A percentile compares a stretch with the other conserved stretches of the same genome.
These are phyloP conservation scores for Myotis planiceps DNA, from an alignment of 2,797 vertebrate genomes.

Conservation along the genomic window DNA sequence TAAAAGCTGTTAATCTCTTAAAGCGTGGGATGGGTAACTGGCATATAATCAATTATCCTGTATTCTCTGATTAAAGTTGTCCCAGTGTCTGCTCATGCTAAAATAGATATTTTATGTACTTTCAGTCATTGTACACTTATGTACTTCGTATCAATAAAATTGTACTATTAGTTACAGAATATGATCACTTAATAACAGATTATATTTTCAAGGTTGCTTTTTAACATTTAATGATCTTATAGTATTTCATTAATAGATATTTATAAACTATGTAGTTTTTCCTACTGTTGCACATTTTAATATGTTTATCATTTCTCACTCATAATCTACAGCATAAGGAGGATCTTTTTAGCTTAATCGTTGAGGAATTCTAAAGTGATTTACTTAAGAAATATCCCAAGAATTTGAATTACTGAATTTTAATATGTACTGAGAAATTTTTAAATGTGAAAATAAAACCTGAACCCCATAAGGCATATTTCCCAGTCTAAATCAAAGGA, in stretches of 20 bases:
- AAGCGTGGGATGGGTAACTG: neutral
- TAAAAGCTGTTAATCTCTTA: neutral
- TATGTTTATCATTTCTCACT: neutral
- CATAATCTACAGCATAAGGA: neutral
- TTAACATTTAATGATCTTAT: neutral
- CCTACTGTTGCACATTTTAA: neutral
- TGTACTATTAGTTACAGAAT: neutral
- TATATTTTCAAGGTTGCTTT: neutral
- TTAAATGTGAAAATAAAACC: conserved; percentile 21
- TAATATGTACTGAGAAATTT: neutral
- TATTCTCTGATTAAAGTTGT: neutral
- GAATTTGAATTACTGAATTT: conserved; percentile 9
- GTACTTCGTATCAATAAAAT: neutral
- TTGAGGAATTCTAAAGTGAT: neutral
- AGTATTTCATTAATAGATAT: neutral
- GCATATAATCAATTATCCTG: neutral
- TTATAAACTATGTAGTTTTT: neutral
- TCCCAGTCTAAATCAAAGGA: neutral
- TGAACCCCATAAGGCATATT: neutral
- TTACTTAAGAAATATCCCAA: neutral
- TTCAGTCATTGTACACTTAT: neutral
- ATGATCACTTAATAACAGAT: neutral
- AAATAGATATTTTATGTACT: neutral
- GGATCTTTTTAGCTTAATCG: neutral
- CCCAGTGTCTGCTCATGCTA: neutral